Conservation (phyloP, 2,888 invertebrate genomes). For the Eutolmus rufibarbis region DNA sequence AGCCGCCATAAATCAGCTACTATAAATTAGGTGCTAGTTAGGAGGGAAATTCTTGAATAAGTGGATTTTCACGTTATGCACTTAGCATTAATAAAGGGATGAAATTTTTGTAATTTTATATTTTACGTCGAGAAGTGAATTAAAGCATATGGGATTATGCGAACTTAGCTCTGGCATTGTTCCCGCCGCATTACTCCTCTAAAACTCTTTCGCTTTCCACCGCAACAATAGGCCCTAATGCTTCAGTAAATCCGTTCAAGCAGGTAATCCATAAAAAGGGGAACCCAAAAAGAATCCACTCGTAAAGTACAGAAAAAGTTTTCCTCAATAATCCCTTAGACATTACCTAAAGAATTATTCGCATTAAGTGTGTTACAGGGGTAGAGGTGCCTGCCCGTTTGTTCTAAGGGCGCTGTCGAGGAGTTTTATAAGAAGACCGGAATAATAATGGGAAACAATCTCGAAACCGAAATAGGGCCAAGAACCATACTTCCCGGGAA, state of each 20-base stretch:
- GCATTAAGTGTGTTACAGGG: slow-evolving; percentile 16
- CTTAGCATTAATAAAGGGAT: not conserved
- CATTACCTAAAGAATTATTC: slow-evolving; percentile 34
- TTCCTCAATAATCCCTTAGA: slow-evolving; percentile 31
- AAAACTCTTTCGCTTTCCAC: slow-evolving; percentile 8
- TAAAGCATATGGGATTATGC: not conserved
- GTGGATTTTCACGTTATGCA: not conserved
- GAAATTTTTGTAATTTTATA: not conserved
- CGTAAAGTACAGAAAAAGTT: slow-evolving; percentile 39
- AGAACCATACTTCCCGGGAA: not conserved
- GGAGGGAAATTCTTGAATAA: not conserved
- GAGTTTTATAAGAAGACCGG: slow-evolving; percentile 28
- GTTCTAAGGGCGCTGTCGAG: slow-evolving; percentile 3
- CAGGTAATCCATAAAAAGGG: slow-evolving; percentile 30
- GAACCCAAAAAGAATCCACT: slow-evolving; percentile 17
- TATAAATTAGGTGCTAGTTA: slow-evolving; percentile 1
- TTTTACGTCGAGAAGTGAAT: not conserved
- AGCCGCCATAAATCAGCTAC: not conserved
- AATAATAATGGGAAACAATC: slow-evolving; percentile 35
- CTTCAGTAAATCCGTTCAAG: slow-evolving; percentile 15
- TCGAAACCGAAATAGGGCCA: slow-evolving; percentile 13
- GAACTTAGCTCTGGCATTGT: not conserved
- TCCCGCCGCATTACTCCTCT: not conserved
- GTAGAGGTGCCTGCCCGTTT: not conserved
- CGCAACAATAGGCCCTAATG: slow-evolving; percentile 17